Evolutionary conservation across 2,113 vertebrate species (phyloP).

Genomic region (Lamprologus tigripictilis): DNA sequence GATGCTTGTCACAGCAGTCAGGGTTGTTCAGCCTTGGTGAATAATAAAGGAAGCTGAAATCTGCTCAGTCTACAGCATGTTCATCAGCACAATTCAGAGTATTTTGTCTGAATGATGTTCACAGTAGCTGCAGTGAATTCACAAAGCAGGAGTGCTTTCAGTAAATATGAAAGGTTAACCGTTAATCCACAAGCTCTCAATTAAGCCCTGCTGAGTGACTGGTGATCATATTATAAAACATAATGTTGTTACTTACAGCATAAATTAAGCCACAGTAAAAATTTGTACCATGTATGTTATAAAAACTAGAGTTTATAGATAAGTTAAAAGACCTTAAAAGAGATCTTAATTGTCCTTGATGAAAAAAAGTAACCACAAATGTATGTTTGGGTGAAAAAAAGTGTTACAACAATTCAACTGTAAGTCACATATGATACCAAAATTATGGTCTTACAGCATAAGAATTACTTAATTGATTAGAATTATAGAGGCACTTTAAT

Average conservation of each 20-base stretch:
- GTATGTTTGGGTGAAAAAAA: background rate
- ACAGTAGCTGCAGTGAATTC: background rate
- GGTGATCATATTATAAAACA: background rate
- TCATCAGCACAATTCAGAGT: background rate
- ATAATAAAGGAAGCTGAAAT: background rate
- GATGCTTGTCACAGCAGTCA: background rate
- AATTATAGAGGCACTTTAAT: background rate
- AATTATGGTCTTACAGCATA: background rate
- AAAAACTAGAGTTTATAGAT: background rate
- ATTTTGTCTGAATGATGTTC: background rate
- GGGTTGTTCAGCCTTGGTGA: background rate
- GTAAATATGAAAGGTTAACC: background rate
- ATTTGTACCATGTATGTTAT: rapidly evolving
- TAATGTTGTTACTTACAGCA: background rate
- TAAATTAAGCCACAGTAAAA: background rate
- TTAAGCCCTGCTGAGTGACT: background rate
- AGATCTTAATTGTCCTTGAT: background rate
- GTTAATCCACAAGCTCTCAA: background rate
- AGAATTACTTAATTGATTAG: background rate
- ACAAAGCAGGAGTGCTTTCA: background rate
- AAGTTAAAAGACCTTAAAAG: background rate
- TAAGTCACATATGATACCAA: background rate
- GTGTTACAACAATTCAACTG: background rate
- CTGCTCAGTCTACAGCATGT: background rate
- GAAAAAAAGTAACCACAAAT: background rate